Evolutionary conservation across 2,888 invertebrate species (phyloP).

Genomic region (Sericinus montela): DNA sequence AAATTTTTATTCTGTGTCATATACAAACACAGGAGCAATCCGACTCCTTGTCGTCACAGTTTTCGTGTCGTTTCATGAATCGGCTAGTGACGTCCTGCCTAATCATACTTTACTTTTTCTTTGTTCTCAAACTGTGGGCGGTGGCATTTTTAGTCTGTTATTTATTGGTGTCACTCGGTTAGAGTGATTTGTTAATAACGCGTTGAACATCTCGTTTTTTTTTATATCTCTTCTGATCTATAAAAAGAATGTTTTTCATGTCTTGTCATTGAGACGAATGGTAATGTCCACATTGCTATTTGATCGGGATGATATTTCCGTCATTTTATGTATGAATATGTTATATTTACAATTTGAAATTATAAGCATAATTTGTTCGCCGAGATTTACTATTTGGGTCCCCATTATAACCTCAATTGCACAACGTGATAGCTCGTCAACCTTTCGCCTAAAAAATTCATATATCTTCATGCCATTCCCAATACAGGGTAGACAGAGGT

Average conservation of each 20-base stretch:
- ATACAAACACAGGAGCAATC: not conserved
- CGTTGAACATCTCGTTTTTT: constrained; percentile 7
- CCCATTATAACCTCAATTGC: too few species aligned
- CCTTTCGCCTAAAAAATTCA: too few species aligned
- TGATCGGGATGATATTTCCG: constrained; percentile 16
- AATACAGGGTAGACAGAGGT: too few species aligned
- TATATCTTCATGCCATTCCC: too few species aligned
- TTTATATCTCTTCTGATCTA: constrained; percentile 17
- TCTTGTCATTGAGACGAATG: constrained; percentile 13
- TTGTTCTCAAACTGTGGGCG: constrained; percentile 12
- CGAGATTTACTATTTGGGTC: too few species aligned
- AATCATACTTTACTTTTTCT: constrained; percentile 12
- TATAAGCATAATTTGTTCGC: too few species aligned
- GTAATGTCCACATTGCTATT: constrained; percentile 12
- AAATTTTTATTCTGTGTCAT: too few species aligned
- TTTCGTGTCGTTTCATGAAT: constrained; percentile 1
- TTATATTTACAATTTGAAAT: too few species aligned
- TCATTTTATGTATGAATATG: not conserved
- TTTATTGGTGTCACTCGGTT: constrained; percentile 9
- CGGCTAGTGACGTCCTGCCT: constrained; percentile 6
- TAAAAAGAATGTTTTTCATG: constrained; percentile 17
- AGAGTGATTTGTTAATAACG: constrained; percentile 16
- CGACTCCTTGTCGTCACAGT: not conserved
- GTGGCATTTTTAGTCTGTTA: constrained; percentile 1
- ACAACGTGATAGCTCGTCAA: too few species aligned